Percentiles rank a stretch among this genome's conserved stretches.
phyloP scores from a whole-genome alignment of 1,140 invertebrate genomes.

The Zaprionus ghesquierei region DNA sequence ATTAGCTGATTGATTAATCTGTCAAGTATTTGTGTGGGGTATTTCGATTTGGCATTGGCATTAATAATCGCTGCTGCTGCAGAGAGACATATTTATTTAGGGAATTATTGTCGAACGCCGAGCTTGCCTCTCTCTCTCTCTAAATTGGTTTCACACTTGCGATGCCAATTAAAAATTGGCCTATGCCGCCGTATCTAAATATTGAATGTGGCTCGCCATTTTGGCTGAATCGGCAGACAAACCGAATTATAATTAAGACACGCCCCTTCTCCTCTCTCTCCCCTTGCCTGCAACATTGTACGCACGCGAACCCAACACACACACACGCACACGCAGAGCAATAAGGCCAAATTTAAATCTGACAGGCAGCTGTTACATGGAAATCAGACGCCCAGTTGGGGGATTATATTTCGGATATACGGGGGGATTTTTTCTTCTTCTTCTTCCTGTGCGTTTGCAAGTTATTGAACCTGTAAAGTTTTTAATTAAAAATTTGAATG shows the following conservation, averaged over 20 bases:
- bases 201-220: not conserved
- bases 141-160: not conserved
- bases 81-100: not conserved
- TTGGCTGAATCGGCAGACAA: slow-evolving; percentile 12
- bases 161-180: not conserved
- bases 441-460: slow-evolving; percentile 36
- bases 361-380: slow-evolving; percentile 70
- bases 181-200: not conserved
- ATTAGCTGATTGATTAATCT: not conserved
- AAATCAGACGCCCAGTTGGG: slow-evolving; percentile 33
- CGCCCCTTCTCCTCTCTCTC: not conserved
- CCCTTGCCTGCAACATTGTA: not conserved
- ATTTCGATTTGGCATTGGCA: not conserved
- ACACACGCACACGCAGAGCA: slow-evolving; percentile 6
- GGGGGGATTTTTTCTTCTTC: slow-evolving; percentile 1
- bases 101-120: not conserved
- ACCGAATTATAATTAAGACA: slow-evolving; percentile 6
- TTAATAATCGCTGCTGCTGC: not conserved
- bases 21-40: not conserved
- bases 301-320: not conserved
- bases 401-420: slow-evolving; percentile 37
- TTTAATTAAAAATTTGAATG: slow-evolving; percentile 79
- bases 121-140: not conserved
- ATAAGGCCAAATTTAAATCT: slow-evolving; percentile 27
- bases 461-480: slow-evolving; percentile 77